Base-by-base conservation (phyloP, 2,888 invertebrate genomes). In the Eledone cirrhosa region DNA sequence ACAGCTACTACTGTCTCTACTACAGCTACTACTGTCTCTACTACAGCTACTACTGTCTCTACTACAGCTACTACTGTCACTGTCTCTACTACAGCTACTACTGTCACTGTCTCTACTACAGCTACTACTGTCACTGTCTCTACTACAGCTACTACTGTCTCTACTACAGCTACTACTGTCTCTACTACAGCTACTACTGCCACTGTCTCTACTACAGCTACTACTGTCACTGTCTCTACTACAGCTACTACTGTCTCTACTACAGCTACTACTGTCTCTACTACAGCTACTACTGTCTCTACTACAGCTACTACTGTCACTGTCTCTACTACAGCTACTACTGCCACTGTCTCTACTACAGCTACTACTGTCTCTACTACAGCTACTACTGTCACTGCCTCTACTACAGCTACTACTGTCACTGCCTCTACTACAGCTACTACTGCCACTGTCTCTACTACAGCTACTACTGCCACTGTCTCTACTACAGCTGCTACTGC, bases 151-250 rank as follows among this genome's bases (percentile, higher is more conserved):
- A 22, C 53, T 53, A 53, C 53, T 53, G 22, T 22, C 22, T 16
- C 14, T 53, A 53, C 14, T 53, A 53, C 53, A 16, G 22, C 53
- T 53, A 53, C 53, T 53, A 53, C 53, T 53, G 53, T 22, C 22
- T 22, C 69, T 69, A 69, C 69, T 69, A 69, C 69, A 22, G 24
- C 69, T 69, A 24, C 69, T 69, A 69, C 69, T 69, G 29, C 69
- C 24, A n/a, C n/a, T n/a, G n/a, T n/a, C n/a, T n/a, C n/a, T n/a
- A n/a, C n/a, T n/a, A n/a, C n/a, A n/a, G n/a, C 69, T 69, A 69
- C 69, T 69, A 69, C 69, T 69, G 24, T 24, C 24, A 24, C 69
- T 69, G 24, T 24, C 24, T 22, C 69, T 69, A 69, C 69, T 69
- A 69, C 69, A 22, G 24, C 69, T 69, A 24, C 69, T 69, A 69